Conservation (phyloP, 1,140 invertebrate species). For the Zaprionus ornatus region DNA sequence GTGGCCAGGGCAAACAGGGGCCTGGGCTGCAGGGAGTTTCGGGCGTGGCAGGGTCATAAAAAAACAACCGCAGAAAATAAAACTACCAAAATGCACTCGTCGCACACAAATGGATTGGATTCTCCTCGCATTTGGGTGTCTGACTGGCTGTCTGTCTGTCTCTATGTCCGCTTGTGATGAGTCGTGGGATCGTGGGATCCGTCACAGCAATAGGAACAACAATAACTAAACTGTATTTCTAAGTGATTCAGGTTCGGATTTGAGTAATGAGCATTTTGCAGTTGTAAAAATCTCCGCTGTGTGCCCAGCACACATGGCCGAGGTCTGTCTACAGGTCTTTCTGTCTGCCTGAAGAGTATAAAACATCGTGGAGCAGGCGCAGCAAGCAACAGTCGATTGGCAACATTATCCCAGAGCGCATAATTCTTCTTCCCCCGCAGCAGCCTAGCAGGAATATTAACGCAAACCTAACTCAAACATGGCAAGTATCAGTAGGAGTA, state of each 20-base stretch:
- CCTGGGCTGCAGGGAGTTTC: neutral
- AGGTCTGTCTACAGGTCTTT: slow-evolving; percentile 7
- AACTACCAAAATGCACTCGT: slow-evolving; percentile 35
- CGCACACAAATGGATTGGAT: slow-evolving; percentile 23
- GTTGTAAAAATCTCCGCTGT: slow-evolving; percentile 58
- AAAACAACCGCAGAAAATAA: slow-evolving; percentile 26
- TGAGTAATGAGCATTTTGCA: slow-evolving; percentile 63
- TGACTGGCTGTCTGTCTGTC: neutral
- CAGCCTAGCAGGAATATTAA: neutral
- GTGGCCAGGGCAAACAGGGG: neutral
- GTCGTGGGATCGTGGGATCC: slow-evolving; percentile 57
- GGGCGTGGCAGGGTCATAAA: slow-evolving; percentile 39
- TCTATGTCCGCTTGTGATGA: slow-evolving; percentile 12
- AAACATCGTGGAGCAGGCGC: slow-evolving; percentile 37
- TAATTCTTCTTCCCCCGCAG: neutral
- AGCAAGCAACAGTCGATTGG: slow-evolving; percentile 49
- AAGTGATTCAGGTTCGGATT: slow-evolving; percentile 39
- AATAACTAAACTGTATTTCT: slow-evolving; percentile 39
- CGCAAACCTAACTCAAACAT: slow-evolving; percentile 13
- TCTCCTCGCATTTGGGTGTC: slow-evolving; percentile 33
- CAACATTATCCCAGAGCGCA: slow-evolving; percentile 43
- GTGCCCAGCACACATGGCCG: slow-evolving; percentile 12
- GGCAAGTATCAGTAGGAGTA: slow-evolving; percentile 22
- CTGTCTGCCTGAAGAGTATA: slow-evolving; percentile 48
- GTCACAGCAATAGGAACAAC: slow-evolving; percentile 13